Base-by-base conservation (phyloP, 2,113 vertebrate species). In the Sturnus vulgaris region DNA sequence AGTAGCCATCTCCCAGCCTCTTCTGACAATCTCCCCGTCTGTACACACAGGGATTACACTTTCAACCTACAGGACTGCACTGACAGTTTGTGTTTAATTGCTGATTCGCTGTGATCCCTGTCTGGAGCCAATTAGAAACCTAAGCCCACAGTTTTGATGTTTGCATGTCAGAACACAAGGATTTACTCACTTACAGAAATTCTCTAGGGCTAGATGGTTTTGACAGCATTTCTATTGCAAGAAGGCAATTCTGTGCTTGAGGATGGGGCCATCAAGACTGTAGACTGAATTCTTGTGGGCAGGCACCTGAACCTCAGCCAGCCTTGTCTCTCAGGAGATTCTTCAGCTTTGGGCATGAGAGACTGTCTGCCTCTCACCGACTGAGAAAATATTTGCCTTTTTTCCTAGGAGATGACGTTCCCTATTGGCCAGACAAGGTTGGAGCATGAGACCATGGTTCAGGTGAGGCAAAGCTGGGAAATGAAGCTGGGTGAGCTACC, bases 31-130 rank as follows among this genome's bases (percentile, higher is more conserved):
- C 66, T 75, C 46, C 60, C 65, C 0, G 0, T n/a, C 90, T 65
- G 61, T 23, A 72, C 84, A 52, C 15, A 9, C 5, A 0, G 69
- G 86, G 83, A 94, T 92, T 78, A 56, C 0, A 2, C 71, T 83
- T 80, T 50, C 64, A 90, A 56, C 71, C 50, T 61, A 61, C 60
- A 75, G 80, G 35, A 91, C 57, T 78, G 77, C 61, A 16, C 77
- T 60, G 86, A 86, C 94, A 96, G 95, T 72, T 95, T 89, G 80
- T 35, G 44, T 82, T 91, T 95, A 94, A 92, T 89, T 93, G 88
- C 92, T 52, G 63, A 90, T 88, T 95, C 92, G 66, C 92, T 81
- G 56, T 92, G 86, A 93, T 92, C 80, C 47, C n/a, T 4, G 2
- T 71, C 86, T 93, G 90, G 11, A 92, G 72, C 88, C 89, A 95